These are phyloP conservation scores for Sebastes steindachneri DNA, from an alignment of 2,797 vertebrate species.

Conservation along the genomic window DNA sequence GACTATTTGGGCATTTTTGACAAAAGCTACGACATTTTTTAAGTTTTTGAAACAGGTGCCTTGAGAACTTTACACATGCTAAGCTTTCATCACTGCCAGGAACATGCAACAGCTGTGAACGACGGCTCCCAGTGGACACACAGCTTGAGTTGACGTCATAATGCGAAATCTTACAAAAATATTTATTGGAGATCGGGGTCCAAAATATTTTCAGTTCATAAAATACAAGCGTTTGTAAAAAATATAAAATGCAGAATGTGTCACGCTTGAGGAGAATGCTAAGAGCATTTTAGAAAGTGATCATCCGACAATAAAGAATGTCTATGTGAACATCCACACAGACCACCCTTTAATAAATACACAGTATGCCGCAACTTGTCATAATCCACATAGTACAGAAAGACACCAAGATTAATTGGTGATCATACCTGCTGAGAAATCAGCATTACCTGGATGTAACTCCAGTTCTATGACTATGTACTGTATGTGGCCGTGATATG, in stretches of 20 bases:
- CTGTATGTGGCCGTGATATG: background rate
- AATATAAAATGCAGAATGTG: conserved; percentile 40
- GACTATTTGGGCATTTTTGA: background rate
- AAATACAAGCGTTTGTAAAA: conserved; percentile 49
- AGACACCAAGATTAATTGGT: background rate
- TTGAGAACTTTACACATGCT: conserved; percentile 22
- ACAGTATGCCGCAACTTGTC: background rate
- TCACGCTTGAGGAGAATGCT: conserved; percentile 76
- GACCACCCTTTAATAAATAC: background rate
- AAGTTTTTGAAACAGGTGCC: background rate
- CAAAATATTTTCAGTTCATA: conserved; percentile 62
- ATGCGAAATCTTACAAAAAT: conserved; percentile 60
- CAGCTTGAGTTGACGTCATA: conserved; percentile 42
- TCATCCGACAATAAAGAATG: background rate
- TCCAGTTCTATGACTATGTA: background rate
- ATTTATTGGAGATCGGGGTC: conserved; percentile 47
- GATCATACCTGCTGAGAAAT: background rate
- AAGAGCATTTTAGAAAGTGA: conserved; percentile 37
- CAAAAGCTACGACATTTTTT: background rate
- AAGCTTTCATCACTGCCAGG: conserved; percentile 20
- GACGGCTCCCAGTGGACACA: conserved; percentile 60
- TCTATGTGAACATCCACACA: background rate
- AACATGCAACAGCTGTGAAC: conserved; percentile 31
- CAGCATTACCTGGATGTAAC: background rate
- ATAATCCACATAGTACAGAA: background rate